phyloP scores from a whole-genome alignment of 1,140 invertebrate genomes.

The Ceratina calcarata region DNA sequence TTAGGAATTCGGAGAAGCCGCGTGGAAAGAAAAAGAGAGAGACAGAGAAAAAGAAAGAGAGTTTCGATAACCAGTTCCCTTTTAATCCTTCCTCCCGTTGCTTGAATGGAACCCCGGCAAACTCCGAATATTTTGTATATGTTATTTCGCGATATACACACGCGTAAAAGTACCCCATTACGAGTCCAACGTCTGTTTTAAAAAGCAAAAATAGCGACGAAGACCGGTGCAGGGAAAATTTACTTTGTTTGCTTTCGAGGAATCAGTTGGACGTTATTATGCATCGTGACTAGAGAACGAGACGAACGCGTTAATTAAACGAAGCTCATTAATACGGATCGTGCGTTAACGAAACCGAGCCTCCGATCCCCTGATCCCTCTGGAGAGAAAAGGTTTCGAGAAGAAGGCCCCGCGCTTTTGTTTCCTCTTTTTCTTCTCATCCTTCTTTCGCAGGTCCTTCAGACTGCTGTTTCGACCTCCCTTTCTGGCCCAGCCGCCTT shows the following conservation, averaged over 20 bases:
- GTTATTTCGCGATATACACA: background rate
- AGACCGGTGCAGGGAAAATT: too few species aligned
- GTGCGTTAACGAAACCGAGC: constrained; percentile 25
- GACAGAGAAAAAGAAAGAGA: constrained; percentile 47
- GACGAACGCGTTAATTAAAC: constrained; percentile 64
- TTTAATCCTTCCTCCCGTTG: constrained; percentile 29
- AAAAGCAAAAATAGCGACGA: background rate
- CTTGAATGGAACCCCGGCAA: constrained; percentile 23
- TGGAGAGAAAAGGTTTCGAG: constrained; percentile 35
- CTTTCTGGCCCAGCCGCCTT: constrained; percentile 55
- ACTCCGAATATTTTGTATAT: background rate
- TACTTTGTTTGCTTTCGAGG: too few species aligned
- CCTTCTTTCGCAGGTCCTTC: constrained; percentile 45
- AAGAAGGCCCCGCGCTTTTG: constrained; percentile 28
- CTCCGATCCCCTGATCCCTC: background rate
- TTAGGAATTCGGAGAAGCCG: constrained; percentile 77
- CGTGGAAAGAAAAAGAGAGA: background rate
- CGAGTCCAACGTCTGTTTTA: background rate
- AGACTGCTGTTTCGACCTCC: constrained; percentile 50
- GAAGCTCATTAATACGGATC: constrained; percentile 66
- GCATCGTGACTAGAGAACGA: constrained; percentile 19
- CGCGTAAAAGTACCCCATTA: background rate
- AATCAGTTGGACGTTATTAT: background rate
- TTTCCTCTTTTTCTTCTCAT: constrained; percentile 25
- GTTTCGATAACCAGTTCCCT: constrained; percentile 56